A percentile compares a stretch with the other conserved stretches of the same genome.
These are phyloP conservation scores for Mixornis gularis DNA, from an alignment of 2,113 vertebrate genomes.

Conservation along the genomic window DNA sequence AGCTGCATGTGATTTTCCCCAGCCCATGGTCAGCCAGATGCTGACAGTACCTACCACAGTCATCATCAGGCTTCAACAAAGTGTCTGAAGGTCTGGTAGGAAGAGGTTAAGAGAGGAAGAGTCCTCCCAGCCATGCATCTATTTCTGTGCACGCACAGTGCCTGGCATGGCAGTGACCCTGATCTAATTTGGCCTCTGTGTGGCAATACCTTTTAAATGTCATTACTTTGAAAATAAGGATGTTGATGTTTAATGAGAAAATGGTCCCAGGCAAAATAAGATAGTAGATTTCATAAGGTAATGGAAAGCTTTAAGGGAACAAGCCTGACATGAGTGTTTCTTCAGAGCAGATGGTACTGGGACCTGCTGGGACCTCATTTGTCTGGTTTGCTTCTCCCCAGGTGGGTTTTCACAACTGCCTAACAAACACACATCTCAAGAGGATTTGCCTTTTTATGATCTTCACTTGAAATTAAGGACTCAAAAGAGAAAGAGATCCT, in stretches of 20 bases:
- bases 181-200: neutral
- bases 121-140: neutral
- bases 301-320: neutral
- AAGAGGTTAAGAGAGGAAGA: neutral
- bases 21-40: neutral
- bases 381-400: neutral
- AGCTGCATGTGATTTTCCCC: accelerated
- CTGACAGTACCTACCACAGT: neutral
- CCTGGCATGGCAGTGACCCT: neutral
- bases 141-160: neutral
- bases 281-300: neutral
- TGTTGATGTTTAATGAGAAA: neutral
- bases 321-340: neutral
- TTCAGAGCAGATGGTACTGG: neutral
- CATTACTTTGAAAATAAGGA: neutral
- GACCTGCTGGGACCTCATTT: neutral
- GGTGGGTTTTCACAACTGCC: neutral
- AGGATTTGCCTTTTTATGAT: neutral
- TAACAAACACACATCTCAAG: neutral
- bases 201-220: neutral
- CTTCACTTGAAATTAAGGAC: neutral
- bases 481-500: neutral
- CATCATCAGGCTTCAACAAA: neutral
- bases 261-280: neutral
- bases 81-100: neutral